Evolutionary conservation across 1,140 invertebrate genomes (phyloP).

Genomic region (Penaeus indicus): DNA sequence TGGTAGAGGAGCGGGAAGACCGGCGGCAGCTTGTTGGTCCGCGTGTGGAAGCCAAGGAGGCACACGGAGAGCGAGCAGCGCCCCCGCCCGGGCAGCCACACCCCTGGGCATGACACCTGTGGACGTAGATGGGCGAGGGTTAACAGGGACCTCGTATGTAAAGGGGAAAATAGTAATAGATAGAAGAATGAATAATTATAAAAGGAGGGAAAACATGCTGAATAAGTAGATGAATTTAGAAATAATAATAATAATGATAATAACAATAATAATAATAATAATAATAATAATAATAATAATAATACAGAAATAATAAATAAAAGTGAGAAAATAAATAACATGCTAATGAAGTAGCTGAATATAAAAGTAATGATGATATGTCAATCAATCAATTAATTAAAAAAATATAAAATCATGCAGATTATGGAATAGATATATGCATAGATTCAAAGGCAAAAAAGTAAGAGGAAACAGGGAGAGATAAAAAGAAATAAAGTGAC

Average conservation of each 20-base stretch:
- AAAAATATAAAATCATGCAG: too few species aligned
- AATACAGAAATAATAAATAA: neutral
- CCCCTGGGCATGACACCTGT: conserved; percentile 59
- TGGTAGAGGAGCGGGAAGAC: conserved; percentile 64
- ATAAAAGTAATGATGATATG: neutral
- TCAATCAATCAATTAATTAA: too few species aligned
- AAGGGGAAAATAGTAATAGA: neutral
- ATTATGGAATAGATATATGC: too few species aligned
- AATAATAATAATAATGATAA: neutral
- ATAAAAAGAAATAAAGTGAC: neutral
- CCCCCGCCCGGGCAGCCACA: conserved; percentile 62
- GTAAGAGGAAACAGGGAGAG: neutral
- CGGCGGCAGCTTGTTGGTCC: conserved; percentile 57
- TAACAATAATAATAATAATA: neutral
- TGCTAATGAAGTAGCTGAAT: neutral
- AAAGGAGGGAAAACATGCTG: too few species aligned
- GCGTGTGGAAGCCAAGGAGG: conserved; percentile 64
- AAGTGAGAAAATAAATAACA: neutral
- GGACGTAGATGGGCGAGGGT: neutral
- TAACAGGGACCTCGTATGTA: neutral
- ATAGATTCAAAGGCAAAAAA: neutral
- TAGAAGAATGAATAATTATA: neutral
- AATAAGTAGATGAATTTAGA: too few species aligned
- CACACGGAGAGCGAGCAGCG: conserved; percentile 63
- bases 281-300: conserved; percentile 9